These are phyloP conservation scores for Rhinatrema bivittatum DNA, from an alignment of 2,797 vertebrate species.

Conservation along the genomic window DNA sequence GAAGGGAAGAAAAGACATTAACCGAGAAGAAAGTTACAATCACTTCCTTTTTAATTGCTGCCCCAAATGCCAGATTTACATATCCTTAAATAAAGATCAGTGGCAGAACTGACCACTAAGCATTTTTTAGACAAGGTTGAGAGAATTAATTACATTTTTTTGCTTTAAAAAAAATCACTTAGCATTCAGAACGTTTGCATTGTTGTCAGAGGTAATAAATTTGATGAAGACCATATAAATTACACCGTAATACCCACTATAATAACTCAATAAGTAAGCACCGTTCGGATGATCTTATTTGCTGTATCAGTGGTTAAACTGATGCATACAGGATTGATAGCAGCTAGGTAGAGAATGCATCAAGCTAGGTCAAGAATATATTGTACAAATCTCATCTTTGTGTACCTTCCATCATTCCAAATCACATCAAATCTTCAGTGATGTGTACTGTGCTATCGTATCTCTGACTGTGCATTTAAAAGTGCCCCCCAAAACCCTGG, in stretches of 20 bases:
- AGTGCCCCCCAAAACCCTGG: no score
- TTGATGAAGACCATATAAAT: constrained; percentile 56
- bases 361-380: no score
- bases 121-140: constrained; percentile 44
- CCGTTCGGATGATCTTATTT: constrained; percentile 21
- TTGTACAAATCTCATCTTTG: no score
- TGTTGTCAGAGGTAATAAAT: constrained; percentile 59
- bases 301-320: constrained; percentile 27
- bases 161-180: constrained; percentile 38
- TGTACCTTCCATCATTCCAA: no score
- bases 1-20: constrained; percentile 30
- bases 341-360: no score
- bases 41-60: constrained; percentile 50
- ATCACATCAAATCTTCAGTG: no score
- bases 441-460: no score
- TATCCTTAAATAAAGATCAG: constrained; percentile 48
- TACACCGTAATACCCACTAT: constrained; percentile 42
- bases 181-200: constrained; percentile 48
- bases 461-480: no score
- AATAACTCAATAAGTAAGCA: constrained; percentile 45
- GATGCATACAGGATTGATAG: no score
- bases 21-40: constrained; percentile 40
- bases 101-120: constrained; percentile 55
- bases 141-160: constrained; percentile 48
- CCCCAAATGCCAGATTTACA: constrained; percentile 54